phyloP scores from a whole-genome alignment of 2,113 vertebrate genomes.

The Dinomys branickii region DNA sequence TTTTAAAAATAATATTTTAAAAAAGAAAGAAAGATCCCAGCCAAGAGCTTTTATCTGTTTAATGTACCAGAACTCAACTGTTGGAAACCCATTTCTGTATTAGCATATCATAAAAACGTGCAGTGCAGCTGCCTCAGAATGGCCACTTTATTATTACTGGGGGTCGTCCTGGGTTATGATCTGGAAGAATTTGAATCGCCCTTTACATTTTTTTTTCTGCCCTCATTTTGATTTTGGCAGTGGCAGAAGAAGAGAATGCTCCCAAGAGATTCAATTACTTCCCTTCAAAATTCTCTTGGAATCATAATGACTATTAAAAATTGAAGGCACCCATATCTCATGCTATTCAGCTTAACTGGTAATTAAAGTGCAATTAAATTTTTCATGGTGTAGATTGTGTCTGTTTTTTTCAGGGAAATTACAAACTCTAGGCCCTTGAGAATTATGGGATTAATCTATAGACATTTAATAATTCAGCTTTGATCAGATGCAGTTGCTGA shows the following conservation, averaged over 20 bases:
- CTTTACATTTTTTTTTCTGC: conserved; percentile 55
- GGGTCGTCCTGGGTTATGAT: conserved; percentile 76
- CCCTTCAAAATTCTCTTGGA: conserved; percentile 82
- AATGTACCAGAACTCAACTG: conserved; percentile 76
- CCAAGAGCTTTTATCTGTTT: conserved; percentile 75
- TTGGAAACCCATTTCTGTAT: conserved; percentile 64
- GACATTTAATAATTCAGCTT: conserved; percentile 75
- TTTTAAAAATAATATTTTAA: background rate
- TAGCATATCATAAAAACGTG: conserved; percentile 61
- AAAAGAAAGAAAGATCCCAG: background rate
- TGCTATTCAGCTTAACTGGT: conserved; percentile 82
- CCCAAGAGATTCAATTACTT: conserved; percentile 82
- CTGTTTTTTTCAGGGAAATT: conserved; percentile 77
- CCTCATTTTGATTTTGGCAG: conserved; percentile 73
- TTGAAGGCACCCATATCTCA: conserved; percentile 83
- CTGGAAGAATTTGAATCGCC: conserved; percentile 79
- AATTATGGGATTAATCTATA: conserved; percentile 74
- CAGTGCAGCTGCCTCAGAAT: conserved; percentile 50
- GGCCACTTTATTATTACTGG: conserved; percentile 71
- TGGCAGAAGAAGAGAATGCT: conserved; percentile 73
- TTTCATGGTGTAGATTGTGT: conserved; percentile 81
- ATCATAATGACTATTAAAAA: conserved; percentile 84
- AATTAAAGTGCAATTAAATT: conserved; percentile 87
- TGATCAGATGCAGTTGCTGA: conserved; percentile 72
- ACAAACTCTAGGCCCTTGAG: conserved; percentile 75